Evolutionary conservation across 1,140 invertebrate species (phyloP), one percentile per base, ranked within the genome.

Genomic region (Pseudomyrmex gracilis): DNA sequence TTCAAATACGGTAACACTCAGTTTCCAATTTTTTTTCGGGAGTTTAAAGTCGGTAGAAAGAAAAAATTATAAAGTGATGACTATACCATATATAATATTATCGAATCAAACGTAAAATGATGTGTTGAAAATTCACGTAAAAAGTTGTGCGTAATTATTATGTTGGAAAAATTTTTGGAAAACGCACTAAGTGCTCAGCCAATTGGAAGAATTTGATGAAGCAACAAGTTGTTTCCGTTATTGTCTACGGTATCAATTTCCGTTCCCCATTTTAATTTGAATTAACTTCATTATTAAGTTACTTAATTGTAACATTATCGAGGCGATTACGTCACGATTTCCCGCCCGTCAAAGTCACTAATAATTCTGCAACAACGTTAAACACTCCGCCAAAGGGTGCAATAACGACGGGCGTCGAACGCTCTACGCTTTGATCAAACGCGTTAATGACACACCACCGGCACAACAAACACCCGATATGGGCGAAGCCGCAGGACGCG

Each of bases 191-290:
- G 3, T 15, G 64, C 4, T 24, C 43, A 64, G 13, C 10, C 20
- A 63, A 57, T 60, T 20, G 73, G 73, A 83, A 77, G 71, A 76
- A 66, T 83, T 77, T 64, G 73, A 34, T 51, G 73, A 80, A 84
- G 82, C 82, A 84, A 84, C 82, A 84, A 84, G 82, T 84, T 34
- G 82, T 84, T 84, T 84, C 63, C 60, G 61, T 83, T 83, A 77
- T 58, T 83, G 61, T 67, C 34, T 15, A 49, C 17, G 9, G 84
- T 66, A 58, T 24, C n/a, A 47, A 70, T 80, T 80, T 34, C 43
- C 76, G 57, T 58, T 49, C 5, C 24, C 45, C 66, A 70, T 71
- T 80, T 80, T 80, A 80, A 60, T 80, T 71, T 71, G 76, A 80
- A 80, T 80, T 80, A 80, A 71, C 76, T 34, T 71, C 22, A 58